Conservation (phyloP, 2,888 invertebrate species). For the Pandemis cinnamomeana region DNA sequence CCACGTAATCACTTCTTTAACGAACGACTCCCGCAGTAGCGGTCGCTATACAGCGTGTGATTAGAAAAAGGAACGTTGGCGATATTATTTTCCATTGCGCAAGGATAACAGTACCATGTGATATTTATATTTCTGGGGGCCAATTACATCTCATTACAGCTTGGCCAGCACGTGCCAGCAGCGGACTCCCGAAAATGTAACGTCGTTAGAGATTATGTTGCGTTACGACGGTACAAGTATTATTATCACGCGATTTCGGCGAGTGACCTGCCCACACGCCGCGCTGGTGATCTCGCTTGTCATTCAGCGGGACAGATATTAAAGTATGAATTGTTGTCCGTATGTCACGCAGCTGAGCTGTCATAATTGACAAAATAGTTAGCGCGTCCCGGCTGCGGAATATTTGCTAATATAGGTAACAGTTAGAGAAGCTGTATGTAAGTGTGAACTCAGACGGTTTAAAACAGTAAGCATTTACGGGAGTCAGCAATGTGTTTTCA, state of each 20-base stretch:
- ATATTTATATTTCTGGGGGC: constrained; percentile 28
- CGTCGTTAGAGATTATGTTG: constrained; percentile 1
- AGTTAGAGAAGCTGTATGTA: constrained; percentile 12
- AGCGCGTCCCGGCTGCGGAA: background rate
- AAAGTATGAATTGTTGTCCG: background rate
- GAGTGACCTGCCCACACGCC: constrained; percentile 4
- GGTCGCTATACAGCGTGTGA: background rate
- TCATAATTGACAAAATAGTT: background rate
- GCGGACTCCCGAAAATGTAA: constrained; percentile 12
- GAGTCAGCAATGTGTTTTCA: background rate
- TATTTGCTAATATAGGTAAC: constrained; percentile 20
- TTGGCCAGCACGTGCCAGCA: background rate
- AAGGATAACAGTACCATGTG: constrained; percentile 19
- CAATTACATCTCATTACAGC: constrained; percentile 21
- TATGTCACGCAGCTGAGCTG: background rate
- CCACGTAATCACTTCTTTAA: background rate
- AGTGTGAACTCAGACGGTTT: background rate
- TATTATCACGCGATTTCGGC: constrained; percentile 23
- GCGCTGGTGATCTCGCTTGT: background rate
- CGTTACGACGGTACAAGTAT: background rate
- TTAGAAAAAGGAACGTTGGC: background rate
- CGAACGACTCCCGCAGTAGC: background rate
- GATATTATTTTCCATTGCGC: constrained; percentile 21
- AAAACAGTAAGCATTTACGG: background rate
- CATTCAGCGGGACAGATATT: background rate